Evolutionary conservation across 2,797 vertebrate species (phyloP).

Genomic region (Gorsachius magnificus): DNA sequence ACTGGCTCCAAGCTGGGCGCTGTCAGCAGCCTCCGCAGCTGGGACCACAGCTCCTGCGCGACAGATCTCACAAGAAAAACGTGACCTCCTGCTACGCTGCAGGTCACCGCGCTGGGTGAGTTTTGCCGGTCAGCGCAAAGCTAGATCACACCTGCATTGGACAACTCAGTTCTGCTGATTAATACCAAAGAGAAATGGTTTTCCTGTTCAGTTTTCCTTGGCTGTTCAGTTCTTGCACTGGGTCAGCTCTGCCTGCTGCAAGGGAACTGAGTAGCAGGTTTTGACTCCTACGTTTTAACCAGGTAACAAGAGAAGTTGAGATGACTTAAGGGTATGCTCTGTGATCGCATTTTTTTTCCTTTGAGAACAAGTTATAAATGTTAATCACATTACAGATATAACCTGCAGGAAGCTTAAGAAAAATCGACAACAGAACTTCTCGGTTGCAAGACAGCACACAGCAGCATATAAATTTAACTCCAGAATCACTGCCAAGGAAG

Average conservation of each 20-base stretch:
- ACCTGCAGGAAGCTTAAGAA: neutral
- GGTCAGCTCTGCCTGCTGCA: neutral
- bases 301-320: neutral
- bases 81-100: neutral
- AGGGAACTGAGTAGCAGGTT: neutral
- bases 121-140: neutral
- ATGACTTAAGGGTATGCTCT: neutral
- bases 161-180: neutral
- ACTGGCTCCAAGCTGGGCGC: neutral
- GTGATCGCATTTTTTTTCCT: neutral
- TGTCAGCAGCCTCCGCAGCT: rapidly evolving
- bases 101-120: rapidly evolving
- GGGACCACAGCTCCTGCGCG: neutral
- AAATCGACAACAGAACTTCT: neutral
- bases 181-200: neutral
- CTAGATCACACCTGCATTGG: neutral
- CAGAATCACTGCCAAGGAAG: neutral
- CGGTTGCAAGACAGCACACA: neutral
- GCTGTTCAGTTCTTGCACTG: neutral
- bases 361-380: neutral
- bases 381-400: neutral
- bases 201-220: neutral
- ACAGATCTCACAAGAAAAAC: neutral
- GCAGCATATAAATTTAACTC: neutral
- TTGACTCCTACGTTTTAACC: neutral